A percentile compares a stretch with the other conserved stretches of the same genome.
Conservation (phyloP, 2,797 vertebrate species). For the Rhinophrynus dorsalis region DNA sequence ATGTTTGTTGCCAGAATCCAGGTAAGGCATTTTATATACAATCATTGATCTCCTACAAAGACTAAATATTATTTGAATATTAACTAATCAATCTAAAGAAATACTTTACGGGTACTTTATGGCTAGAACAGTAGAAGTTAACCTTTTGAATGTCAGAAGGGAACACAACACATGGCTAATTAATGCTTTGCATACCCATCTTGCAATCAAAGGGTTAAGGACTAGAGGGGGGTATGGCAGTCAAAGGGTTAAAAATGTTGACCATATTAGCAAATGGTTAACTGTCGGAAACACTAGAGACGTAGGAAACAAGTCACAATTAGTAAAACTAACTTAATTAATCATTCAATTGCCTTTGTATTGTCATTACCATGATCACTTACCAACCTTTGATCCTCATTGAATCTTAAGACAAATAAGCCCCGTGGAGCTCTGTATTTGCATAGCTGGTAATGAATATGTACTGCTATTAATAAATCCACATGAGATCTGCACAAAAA, state of each 20-base stretch:
- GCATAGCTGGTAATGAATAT: slow-evolving; percentile 29
- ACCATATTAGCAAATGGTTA: too few relatives aligned
- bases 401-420: slow-evolving; percentile 39
- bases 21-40: slow-evolving; percentile 52
- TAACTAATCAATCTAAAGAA: too few relatives aligned
- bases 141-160: too few relatives aligned
- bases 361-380: slow-evolving; percentile 17
- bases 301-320: slow-evolving; percentile 54
- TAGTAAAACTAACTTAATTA: slow-evolving; percentile 48
- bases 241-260: too few relatives aligned
- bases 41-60: slow-evolving; percentile 28
- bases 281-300: slow-evolving; percentile 57
- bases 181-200: too few relatives aligned
- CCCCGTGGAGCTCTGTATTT: slow-evolving; percentile 25
- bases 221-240: too few relatives aligned
- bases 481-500: slow-evolving; percentile 25
- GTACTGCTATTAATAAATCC: slow-evolving; percentile 26
- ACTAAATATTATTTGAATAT: background rate
- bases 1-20: slow-evolving; percentile 53
- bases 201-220: too few relatives aligned
- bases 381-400: slow-evolving; percentile 32
- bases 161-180: too few relatives aligned
- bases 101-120: too few relatives aligned
- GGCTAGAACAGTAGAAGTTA: too few relatives aligned
- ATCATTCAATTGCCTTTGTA: slow-evolving; percentile 29